Evolutionary conservation across 1,140 invertebrate species (phyloP).

Genomic region (Caenorhabditis inopinata): DNA sequence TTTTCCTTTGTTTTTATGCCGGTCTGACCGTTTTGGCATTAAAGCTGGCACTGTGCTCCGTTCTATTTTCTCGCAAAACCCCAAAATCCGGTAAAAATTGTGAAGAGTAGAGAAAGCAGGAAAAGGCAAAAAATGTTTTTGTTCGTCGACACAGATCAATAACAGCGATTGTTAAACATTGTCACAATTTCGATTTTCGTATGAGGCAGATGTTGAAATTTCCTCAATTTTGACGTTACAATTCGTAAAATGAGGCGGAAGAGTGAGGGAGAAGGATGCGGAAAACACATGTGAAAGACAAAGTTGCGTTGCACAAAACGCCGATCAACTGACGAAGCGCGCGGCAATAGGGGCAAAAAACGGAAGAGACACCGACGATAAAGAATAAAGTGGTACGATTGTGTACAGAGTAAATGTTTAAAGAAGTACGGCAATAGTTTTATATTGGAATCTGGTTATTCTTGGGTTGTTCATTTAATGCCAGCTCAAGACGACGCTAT

Average conservation of each 20-base stretch:
- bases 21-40: too few relatives aligned
- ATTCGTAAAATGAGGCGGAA: background rate
- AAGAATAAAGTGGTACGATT: slow-evolving; percentile 13
- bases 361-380: background rate
- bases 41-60: too few relatives aligned
- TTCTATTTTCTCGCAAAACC: too few relatives aligned
- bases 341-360: background rate
- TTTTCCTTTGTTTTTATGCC: too few relatives aligned
- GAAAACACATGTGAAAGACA: background rate
- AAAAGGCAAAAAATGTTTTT: background rate
- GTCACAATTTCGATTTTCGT: background rate
- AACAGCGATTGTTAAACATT: slow-evolving; percentile 10
- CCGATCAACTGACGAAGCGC: slow-evolving; percentile 7
- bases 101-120: background rate
- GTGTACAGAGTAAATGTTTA: slow-evolving; percentile 4
- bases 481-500: background rate
- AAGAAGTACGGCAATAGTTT: slow-evolving; percentile 13
- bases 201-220: slow-evolving; percentile 19
- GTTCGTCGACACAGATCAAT: slow-evolving; percentile 1
- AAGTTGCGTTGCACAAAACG: slow-evolving; percentile 1
- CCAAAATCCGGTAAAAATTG: too few relatives aligned
- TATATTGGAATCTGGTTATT: slow-evolving; percentile 24
- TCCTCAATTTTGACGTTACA: background rate
- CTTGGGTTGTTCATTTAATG: background rate
- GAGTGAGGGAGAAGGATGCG: background rate